Percentiles rank a stretch among this genome's conserved stretches.
These are phyloP conservation scores for Daboia siamensis DNA, from an alignment of 2,113 vertebrate genomes.

Conservation along the genomic window DNA sequence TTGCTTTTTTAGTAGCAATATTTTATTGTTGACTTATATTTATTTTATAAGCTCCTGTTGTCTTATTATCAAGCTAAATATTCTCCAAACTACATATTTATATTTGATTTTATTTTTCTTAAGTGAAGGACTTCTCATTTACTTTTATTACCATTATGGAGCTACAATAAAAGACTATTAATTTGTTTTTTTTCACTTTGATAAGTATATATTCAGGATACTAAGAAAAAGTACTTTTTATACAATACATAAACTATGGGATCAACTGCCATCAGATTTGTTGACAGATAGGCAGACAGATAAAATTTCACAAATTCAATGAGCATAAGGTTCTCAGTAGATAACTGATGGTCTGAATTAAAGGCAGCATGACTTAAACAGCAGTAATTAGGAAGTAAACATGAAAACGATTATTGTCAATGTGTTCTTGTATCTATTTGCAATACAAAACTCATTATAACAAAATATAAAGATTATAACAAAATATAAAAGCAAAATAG, in stretches of 20 bases:
- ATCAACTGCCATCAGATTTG: background rate
- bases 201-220: background rate
- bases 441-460: background rate
- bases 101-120: background rate
- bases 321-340: background rate
- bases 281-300: background rate
- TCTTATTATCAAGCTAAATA: background rate
- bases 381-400: background rate
- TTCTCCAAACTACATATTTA: background rate
- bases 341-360: background rate
- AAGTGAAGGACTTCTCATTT: background rate
- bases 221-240: background rate
- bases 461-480: background rate
- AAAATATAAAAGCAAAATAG: background rate
- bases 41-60: background rate
- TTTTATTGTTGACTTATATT: background rate
- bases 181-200: background rate
- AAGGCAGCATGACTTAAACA: background rate
- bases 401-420: background rate
- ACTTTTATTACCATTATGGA: background rate
- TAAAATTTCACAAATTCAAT: background rate
- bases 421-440: background rate
- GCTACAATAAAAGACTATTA: background rate
- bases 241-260: background rate
- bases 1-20: background rate